Percentiles rank a stretch among this genome's conserved stretches.
Evolutionary conservation across 2,113 vertebrate species (phyloP).

Genomic region (Triplophysa rosa): DNA sequence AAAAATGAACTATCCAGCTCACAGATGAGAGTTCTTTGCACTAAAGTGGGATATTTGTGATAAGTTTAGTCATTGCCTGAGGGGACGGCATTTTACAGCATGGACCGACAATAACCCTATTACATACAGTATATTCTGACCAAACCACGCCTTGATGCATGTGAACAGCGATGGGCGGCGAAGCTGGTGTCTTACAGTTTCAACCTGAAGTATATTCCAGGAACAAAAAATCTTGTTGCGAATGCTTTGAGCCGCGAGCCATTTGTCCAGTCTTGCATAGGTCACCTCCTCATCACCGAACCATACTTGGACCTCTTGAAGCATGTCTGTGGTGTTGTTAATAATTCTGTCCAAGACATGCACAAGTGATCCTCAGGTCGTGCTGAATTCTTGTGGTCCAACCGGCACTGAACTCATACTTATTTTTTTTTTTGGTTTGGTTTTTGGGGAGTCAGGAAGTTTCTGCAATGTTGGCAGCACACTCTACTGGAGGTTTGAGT

Average conservation of each 20-base stretch:
- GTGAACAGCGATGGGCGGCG: conserved; percentile 16
- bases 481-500: not conserved
- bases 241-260: not conserved
- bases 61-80: conserved; percentile 20
- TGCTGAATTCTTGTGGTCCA: no score
- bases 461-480: no score
- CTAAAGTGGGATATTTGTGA: conserved; percentile 18
- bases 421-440: no score
- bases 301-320: no score
- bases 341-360: no score
- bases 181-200: conserved; percentile 28
- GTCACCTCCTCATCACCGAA: no score
- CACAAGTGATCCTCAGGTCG: no score
- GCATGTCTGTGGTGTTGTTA: no score
- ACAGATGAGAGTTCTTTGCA: not conserved
- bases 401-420: no score
- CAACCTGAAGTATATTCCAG: conserved; percentile 21
- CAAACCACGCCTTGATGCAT: not conserved
- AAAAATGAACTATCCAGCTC: no score
- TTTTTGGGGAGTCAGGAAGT: no score
- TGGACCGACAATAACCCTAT: not conserved
- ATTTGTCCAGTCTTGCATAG: no score
- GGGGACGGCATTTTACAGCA: not conserved
- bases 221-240: conserved; percentile 4
- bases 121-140: not conserved